Conservation (phyloP, 1,140 invertebrate species). For the Harpegnathos saltator region DNA sequence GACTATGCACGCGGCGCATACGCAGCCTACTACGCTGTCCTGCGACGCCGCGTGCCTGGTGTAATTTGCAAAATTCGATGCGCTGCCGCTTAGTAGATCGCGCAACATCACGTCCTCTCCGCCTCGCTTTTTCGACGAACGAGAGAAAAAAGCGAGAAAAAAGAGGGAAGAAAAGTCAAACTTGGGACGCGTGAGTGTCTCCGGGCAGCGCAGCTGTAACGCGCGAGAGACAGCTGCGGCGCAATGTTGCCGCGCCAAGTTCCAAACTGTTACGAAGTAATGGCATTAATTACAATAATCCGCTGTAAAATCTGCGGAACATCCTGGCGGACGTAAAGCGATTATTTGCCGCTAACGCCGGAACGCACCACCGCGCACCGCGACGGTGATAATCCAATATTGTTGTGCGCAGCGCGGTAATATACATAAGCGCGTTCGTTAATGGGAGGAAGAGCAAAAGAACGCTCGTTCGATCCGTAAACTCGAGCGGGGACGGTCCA, state of each 20-base stretch:
- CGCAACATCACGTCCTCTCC: background rate
- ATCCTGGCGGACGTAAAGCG: slow-evolving; percentile 53
- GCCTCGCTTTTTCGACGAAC: background rate
- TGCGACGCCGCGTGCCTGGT: too few relatives aligned
- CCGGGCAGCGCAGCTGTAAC: slow-evolving; percentile 11
- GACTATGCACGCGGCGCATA: too few relatives aligned
- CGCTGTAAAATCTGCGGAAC: slow-evolving; percentile 49
- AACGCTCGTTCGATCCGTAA: slow-evolving; percentile 4
- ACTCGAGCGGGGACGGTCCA: background rate
- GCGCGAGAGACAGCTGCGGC: slow-evolving; percentile 43
- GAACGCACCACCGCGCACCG: slow-evolving; percentile 18
- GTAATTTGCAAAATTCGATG: slow-evolving; percentile 32
- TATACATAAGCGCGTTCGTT: slow-evolving; percentile 8
- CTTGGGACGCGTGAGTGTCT: slow-evolving; percentile 16
- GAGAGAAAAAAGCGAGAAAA: slow-evolving; percentile 10
- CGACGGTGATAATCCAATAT: slow-evolving; percentile 53
- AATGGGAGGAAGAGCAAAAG: background rate
- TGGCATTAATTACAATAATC: slow-evolving; percentile 61
- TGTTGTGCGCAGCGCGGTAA: slow-evolving; percentile 21
- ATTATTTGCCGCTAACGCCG: slow-evolving; percentile 49
- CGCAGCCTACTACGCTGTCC: too few relatives aligned
- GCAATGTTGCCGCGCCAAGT: slow-evolving; percentile 33
- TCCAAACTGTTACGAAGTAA: slow-evolving; percentile 54
- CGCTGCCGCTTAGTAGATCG: slow-evolving; percentile 15
- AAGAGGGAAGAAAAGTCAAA: slow-evolving; percentile 31